phyloP scores from a whole-genome alignment of 2,797 vertebrate species.

The Pangasius mekongensis region DNA sequence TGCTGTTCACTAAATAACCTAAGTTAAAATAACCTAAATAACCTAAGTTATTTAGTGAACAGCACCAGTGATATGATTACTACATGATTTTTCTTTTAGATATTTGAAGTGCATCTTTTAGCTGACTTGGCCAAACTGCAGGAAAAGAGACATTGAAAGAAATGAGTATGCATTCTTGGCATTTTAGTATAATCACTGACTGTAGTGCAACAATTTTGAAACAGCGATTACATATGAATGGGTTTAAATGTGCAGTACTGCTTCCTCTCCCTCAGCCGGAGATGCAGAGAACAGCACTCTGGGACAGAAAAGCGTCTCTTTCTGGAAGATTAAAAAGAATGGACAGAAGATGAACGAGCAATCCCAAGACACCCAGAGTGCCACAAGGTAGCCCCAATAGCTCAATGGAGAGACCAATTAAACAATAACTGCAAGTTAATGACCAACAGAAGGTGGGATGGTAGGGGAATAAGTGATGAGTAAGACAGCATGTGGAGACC shows the following conservation, averaged over 20 bases:
- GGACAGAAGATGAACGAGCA: constrained; percentile 48
- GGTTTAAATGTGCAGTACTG: background rate
- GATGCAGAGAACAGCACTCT: background rate
- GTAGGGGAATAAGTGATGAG: constrained; percentile 30
- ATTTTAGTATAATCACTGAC: background rate
- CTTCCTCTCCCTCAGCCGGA: background rate
- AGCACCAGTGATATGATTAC: background rate
- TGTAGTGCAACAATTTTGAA: background rate
- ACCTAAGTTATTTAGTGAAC: background rate
- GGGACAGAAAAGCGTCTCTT: constrained; percentile 34
- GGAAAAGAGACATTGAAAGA: background rate
- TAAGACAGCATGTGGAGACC: constrained; percentile 9
- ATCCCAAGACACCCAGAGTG: constrained; percentile 47
- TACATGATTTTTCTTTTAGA: background rate
- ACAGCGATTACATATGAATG: background rate
- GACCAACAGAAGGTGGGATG: constrained; percentile 57
- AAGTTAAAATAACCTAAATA: background rate
- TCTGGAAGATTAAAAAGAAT: constrained; percentile 36
- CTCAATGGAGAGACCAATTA: constrained; percentile 52
- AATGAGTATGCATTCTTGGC: background rate
- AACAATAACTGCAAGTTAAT: constrained; percentile 60
- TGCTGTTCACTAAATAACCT: constrained; percentile 16
- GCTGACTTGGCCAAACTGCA: background rate
- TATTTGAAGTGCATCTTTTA: background rate
- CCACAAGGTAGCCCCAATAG: constrained; percentile 29